Evolutionary conservation across 1,140 invertebrate species (phyloP), one percentile per base, ranked within the genome.

Genomic region (Globodera rostochiensis): DNA sequence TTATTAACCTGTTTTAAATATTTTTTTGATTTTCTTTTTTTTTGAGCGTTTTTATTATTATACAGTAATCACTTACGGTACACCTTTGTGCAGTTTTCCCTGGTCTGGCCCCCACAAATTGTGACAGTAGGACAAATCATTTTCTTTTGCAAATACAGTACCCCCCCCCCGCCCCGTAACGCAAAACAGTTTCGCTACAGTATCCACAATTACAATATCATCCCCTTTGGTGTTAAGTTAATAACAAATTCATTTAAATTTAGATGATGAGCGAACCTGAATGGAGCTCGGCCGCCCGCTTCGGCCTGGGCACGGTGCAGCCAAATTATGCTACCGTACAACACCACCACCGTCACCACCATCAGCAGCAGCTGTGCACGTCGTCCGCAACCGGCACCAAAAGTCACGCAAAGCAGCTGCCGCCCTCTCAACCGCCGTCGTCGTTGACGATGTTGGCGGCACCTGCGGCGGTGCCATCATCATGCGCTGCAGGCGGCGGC

Each of bases 261-360:
- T n/a, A 83, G 82, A 83, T 83, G 82, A 83, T 83, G 82, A 84
- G 25, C 49, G 82, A 83, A 77, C 82, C 82, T 49, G 82, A 83
- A 75, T 83, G 82, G 80, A n/a, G 6, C 21, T 15, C 69, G 25
- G 69, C 69, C 21, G 69, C 69, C 69, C 25, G 25, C 1, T 71
- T 71, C 9, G 69, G 69, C 69, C n/a, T 47, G 6, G 25, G 69
- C 25, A 15, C 36, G 67, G n/a, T 7, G 73, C 15, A 57, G 19
- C 60, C 46, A 64, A 67, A n/a, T 64, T 77, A 19, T 11, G 75
- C 15, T 47, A 73, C 49, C 69, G 49, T 3, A 67, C 11, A 73
- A 13, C 76, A 67, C 25, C 76, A 53, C 76, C 76, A 77, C 13
- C 57, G 19, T 47, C 57, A 46, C 15, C 57, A 50, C 76, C 53